Evolutionary conservation across 1,140 invertebrate species (phyloP).

Genomic region (Theocolax elegans): DNA sequence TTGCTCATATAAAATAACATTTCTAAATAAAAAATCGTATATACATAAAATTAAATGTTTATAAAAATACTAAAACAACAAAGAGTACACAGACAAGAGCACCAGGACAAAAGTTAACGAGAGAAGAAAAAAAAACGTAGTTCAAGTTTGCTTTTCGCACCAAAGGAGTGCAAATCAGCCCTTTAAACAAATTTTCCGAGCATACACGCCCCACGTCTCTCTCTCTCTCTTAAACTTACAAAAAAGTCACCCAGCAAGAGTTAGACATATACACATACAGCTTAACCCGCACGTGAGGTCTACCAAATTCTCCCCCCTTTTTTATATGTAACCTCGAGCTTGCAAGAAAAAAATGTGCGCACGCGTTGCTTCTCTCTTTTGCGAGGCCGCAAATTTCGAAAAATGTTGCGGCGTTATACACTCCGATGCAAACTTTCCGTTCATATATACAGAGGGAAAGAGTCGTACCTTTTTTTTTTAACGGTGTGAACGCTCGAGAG

Average conservation of each 20-base stretch:
- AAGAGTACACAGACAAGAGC: neutral
- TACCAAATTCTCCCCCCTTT: too few species aligned
- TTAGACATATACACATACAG: neutral
- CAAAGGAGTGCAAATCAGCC: conserved; percentile 16
- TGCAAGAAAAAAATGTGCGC: neutral
- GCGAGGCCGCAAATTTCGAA: too few species aligned
- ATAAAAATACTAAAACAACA: too few species aligned
- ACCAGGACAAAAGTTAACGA: neutral
- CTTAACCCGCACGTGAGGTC: neutral
- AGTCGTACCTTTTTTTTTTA: too few species aligned
- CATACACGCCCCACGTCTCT: neutral
- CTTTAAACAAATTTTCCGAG: conserved; percentile 9
- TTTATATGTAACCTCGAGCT: too few species aligned
- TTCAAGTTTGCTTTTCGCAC: neutral
- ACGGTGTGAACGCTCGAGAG: too few species aligned
- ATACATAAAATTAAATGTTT: too few species aligned
- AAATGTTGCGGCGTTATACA: too few species aligned
- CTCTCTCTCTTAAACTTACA: neutral
- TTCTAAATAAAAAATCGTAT: too few species aligned
- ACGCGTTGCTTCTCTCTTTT: neutral
- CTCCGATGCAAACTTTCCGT: too few species aligned
- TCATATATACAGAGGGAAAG: too few species aligned
- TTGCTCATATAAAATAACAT: too few species aligned
- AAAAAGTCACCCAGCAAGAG: neutral
- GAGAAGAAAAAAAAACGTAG: neutral